Evolutionary conservation across 2,888 invertebrate genomes (phyloP).

Genomic region (Morpho achilles): DNA sequence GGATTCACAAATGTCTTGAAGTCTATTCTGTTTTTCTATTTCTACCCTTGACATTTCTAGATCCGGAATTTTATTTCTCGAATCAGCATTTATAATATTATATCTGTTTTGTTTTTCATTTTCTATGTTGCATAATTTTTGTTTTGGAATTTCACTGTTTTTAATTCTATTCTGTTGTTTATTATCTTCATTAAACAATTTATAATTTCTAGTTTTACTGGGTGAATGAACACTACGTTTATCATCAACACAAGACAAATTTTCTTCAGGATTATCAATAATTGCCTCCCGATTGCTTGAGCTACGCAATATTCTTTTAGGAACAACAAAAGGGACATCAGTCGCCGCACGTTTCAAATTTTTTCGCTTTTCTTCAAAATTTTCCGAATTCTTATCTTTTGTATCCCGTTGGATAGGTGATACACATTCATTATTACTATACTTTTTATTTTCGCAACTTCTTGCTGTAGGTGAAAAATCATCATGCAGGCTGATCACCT

Average conservation of each 20-base stretch:
- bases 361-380: slow-evolving; percentile 11
- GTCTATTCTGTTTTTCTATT: slow-evolving; percentile 7
- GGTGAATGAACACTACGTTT: neutral
- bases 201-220: slow-evolving; percentile 1
- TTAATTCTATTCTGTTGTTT: slow-evolving; percentile 10
- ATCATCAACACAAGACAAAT: no score
- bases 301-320: slow-evolving; percentile 48
- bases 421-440: slow-evolving; percentile 8
- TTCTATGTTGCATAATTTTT: neutral
- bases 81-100: neutral
- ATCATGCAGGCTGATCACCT: neutral
- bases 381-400: slow-evolving; percentile 5
- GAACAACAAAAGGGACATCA: slow-evolving; percentile 31
- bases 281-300: slow-evolving; percentile 22
- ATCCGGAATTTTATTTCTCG: neutral
- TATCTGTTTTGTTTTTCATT: neutral
- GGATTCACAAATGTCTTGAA: neutral
- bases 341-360: slow-evolving; percentile 32
- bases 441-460: slow-evolving; percentile 33
- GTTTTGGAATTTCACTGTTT: neutral
- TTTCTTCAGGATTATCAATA: neutral
- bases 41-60: neutral
- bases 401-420: neutral
- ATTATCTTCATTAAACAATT: neutral
- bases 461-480: slow-evolving; percentile 24